Conservation (phyloP, 2,888 invertebrate genomes). For the Orthosia gracilis region DNA sequence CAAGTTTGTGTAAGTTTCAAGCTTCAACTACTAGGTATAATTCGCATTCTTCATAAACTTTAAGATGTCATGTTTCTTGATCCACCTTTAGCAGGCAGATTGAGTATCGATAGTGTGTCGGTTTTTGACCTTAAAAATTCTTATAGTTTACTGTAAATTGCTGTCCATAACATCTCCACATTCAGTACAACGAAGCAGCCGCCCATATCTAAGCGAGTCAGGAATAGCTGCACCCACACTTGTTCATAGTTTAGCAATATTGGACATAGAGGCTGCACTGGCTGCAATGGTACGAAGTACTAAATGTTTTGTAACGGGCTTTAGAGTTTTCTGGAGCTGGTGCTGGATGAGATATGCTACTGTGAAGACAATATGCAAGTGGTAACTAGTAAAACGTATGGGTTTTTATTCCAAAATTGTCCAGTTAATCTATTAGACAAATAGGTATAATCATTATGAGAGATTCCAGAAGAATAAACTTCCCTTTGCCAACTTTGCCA, state of each 20-base stretch:
- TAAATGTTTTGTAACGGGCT: slow-evolving; percentile 21
- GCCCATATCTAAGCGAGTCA: slow-evolving; percentile 32
- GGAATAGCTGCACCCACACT: slow-evolving; percentile 58
- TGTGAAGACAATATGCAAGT: neutral
- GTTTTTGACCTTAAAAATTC: too few relatives aligned
- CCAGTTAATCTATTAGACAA: neutral
- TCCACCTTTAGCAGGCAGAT: too few relatives aligned
- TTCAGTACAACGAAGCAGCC: slow-evolving; percentile 21
- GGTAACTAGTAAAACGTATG: neutral
- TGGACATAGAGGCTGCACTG: slow-evolving; percentile 41
- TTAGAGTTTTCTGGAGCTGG: slow-evolving; percentile 9
- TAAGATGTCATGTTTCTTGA: too few relatives aligned
- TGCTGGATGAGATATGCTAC: neutral
- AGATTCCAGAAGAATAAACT: neutral
- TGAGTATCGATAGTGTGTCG: too few relatives aligned
- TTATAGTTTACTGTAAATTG: neutral
- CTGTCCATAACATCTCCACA: slow-evolving; percentile 3
- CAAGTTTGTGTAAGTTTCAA: too few relatives aligned
- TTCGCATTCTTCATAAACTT: too few relatives aligned
- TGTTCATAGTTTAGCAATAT: slow-evolving; percentile 46
- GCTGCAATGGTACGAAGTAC: neutral
- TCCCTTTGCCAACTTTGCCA: too few relatives aligned
- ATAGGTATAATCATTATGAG: neutral
- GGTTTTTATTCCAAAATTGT: neutral
- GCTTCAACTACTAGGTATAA: too few relatives aligned